Conservation (phyloP, 2,888 invertebrate genomes). For the Parnassius orleans region DNA sequence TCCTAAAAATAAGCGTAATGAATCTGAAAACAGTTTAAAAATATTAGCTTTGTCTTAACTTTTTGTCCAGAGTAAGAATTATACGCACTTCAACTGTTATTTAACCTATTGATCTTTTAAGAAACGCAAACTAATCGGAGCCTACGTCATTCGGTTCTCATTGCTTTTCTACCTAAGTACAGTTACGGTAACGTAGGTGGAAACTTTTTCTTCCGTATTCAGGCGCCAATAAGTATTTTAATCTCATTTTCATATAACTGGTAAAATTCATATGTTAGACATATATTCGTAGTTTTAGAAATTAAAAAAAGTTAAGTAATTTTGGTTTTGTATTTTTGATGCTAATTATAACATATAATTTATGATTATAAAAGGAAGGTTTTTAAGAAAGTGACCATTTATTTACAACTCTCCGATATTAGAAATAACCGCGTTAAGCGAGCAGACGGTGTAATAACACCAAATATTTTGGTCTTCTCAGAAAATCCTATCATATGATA, state of each 20-base stretch:
- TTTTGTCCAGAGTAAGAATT: background rate
- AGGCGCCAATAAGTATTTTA: background rate
- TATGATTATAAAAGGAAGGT: too few species aligned
- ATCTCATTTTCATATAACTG: background rate
- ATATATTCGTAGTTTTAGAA: too few species aligned
- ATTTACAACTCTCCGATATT: slow-evolving; percentile 20
- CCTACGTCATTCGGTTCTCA: slow-evolving; percentile 18
- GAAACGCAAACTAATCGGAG: slow-evolving; percentile 21
- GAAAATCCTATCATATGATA: too few species aligned
- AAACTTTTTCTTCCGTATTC: slow-evolving; percentile 5
- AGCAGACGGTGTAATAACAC: slow-evolving; percentile 14
- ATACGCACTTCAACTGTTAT: slow-evolving; percentile 4
- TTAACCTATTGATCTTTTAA: slow-evolving; percentile 22
- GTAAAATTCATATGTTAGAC: too few species aligned
- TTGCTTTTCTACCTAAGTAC: slow-evolving; percentile 8
- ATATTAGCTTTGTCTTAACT: background rate
- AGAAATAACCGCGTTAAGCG: slow-evolving; percentile 16
- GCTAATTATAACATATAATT: too few species aligned
- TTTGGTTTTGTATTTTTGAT: too few species aligned
- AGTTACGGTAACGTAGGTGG: background rate
- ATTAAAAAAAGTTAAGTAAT: too few species aligned
- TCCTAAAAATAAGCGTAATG: background rate
- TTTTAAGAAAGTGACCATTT: slow-evolving; percentile 4
- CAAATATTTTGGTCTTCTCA: background rate
- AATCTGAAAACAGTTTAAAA: background rate